Percentiles rank a stretch among this genome's conserved stretches.
Conservation (phyloP, 2,888 invertebrate species). For the Nephrotoma appendiculata region DNA sequence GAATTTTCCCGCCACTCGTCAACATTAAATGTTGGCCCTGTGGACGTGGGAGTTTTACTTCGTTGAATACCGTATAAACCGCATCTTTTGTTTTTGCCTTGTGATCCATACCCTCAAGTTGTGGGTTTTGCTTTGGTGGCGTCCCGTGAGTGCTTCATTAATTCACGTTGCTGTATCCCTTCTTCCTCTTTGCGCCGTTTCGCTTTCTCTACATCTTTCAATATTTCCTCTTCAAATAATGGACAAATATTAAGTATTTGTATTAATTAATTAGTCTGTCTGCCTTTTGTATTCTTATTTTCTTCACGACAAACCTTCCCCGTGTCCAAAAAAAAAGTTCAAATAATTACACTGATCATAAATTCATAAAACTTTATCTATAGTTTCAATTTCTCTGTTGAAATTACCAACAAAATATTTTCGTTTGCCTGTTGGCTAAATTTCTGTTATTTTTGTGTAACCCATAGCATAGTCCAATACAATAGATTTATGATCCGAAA, state of each 20-base stretch:
- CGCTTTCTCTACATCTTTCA: conserved; percentile 66
- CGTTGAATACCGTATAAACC: conserved; percentile 45
- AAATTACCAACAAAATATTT: too few relatives aligned
- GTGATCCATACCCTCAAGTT: conserved; percentile 34
- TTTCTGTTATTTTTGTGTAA: too few relatives aligned
- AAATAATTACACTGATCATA: too few relatives aligned
- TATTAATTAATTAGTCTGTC: conserved; percentile 40
- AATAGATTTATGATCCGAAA: too few relatives aligned
- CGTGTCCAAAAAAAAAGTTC: too few relatives aligned
- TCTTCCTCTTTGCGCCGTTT: conserved; percentile 45
- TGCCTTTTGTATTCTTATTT: conserved; percentile 61
- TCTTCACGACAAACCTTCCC: conserved; percentile 62
- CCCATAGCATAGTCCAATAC: too few relatives aligned
- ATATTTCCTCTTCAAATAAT: conserved; percentile 86
- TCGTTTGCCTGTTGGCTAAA: too few relatives aligned
- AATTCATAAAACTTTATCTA: too few relatives aligned
- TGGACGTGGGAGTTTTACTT: conserved; percentile 29
- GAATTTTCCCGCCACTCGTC: conserved; percentile 54
- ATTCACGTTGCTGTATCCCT: conserved; percentile 40
- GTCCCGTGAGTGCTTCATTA: conserved; percentile 32
- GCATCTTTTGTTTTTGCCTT: conserved; percentile 52
- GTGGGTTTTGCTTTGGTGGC: conserved; percentile 20
- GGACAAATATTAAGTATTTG: conserved; percentile 90
- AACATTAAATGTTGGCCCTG: conserved; percentile 15
- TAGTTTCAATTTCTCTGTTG: too few relatives aligned